Evolutionary conservation across 2,113 vertebrate genomes (phyloP).

Genomic region (Triplophysa tibetana): DNA sequence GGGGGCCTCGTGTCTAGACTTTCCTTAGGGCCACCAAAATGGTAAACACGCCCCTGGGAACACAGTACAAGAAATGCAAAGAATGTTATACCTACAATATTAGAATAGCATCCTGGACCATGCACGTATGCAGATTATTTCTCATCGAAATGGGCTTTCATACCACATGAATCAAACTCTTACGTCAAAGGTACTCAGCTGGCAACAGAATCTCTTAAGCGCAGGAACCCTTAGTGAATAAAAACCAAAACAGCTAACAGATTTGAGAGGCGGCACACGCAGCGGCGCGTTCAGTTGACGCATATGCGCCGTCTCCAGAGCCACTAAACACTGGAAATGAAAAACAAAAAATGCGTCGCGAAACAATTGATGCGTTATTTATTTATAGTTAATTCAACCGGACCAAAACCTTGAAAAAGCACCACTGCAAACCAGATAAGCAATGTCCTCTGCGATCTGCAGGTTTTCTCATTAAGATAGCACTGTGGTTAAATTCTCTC

Average conservation of each 20-base stretch:
- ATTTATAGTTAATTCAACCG: constrained; percentile 6
- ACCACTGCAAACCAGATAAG: constrained; percentile 14
- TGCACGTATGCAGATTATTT: no score
- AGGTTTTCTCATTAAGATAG: constrained; percentile 13
- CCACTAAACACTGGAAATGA: neutral
- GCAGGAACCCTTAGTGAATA: neutral
- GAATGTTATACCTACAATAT: no score
- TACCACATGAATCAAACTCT: neutral
- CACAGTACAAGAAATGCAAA: no score
- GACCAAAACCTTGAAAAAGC: neutral
- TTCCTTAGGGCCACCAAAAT: no score
- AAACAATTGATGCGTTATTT: neutral
- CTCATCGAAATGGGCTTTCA: neutral
- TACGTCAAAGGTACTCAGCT: neutral
- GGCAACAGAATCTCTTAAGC: neutral
- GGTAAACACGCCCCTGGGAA: no score
- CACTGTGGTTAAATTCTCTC: neutral
- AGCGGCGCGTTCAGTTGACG: neutral
- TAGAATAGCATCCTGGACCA: no score
- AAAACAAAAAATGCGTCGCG: neutral
- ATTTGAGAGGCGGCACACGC: neutral
- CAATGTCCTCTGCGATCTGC: neutral
- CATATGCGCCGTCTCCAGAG: neutral
- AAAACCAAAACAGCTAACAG: neutral
- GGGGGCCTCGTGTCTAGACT: no score